phyloP scores from a whole-genome alignment of 2,113 vertebrate genomes.

The Chionomys nivalis region DNA sequence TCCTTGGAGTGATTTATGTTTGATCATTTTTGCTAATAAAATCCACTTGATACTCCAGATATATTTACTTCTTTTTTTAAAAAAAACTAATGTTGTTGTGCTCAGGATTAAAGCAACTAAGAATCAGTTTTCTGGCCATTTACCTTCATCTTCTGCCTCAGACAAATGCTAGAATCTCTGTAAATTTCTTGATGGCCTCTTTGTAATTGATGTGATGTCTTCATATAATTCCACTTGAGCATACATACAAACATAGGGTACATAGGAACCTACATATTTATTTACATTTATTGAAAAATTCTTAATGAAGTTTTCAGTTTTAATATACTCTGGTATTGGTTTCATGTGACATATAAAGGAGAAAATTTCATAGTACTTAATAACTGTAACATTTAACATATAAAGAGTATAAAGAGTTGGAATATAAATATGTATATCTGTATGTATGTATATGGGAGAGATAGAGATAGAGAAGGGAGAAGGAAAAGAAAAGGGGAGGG shows the following conservation, averaged over 20 bases:
- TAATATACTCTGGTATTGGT: not conserved
- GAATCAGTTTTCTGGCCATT: too few species aligned
- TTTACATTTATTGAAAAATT: not conserved
- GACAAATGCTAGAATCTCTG: not conserved
- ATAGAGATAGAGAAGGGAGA: not conserved
- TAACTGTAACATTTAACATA: constrained; percentile 9
- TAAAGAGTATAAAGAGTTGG: not conserved
- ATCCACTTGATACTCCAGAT: not conserved
- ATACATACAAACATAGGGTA: not conserved
- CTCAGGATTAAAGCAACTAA: not conserved
- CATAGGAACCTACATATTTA: not conserved
- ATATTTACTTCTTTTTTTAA: not conserved
- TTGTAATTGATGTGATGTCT: not conserved
- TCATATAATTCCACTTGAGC: not conserved
- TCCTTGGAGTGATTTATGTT: not conserved
- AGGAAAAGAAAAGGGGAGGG: not conserved
- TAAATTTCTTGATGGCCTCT: not conserved
- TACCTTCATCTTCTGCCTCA: not conserved
- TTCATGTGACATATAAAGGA: not conserved
- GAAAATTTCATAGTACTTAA: not conserved
- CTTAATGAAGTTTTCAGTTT: not conserved
- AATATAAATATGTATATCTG: not conserved
- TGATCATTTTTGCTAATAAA: not conserved
- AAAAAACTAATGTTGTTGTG: not conserved
- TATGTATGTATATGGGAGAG: not conserved